Percentiles rank a stretch among this genome's conserved stretches.
Evolutionary conservation across 2,888 invertebrate genomes (phyloP).

Genomic region (Sinohyriopsis cumingii): DNA sequence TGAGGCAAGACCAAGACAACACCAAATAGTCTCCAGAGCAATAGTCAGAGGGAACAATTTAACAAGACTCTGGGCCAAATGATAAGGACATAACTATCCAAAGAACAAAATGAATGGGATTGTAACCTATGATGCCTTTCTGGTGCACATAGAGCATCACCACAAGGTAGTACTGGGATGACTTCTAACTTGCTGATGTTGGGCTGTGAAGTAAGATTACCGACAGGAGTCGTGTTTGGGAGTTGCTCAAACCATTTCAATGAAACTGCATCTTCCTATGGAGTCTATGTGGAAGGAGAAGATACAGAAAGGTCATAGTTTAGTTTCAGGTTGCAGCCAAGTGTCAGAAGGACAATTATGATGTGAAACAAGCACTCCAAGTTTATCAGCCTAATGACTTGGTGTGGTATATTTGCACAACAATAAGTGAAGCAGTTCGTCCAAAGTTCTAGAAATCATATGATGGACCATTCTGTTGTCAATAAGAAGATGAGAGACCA

Average conservation of each 20-base stretch:
- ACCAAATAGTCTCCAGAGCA: slow-evolving; percentile 24
- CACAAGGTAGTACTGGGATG: slow-evolving; percentile 25
- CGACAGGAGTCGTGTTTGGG: slow-evolving; percentile 26
- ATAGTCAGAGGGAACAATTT: slow-evolving; percentile 27
- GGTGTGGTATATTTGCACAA: neutral
- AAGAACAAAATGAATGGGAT: slow-evolving; percentile 34
- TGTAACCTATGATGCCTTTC: slow-evolving; percentile 28
- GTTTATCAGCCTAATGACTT: too few species aligned
- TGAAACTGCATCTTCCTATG: slow-evolving; percentile 4
- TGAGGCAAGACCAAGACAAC: slow-evolving; percentile 24
- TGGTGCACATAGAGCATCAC: slow-evolving; percentile 25
- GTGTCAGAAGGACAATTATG: too few species aligned
- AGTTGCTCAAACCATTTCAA: too few species aligned
- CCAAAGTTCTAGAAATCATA: slow-evolving; percentile 5
- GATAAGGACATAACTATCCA: slow-evolving; percentile 24
- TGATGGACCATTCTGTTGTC: slow-evolving; percentile 2
- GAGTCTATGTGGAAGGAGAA: slow-evolving; percentile 15
- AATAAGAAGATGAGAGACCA: slow-evolving; percentile 1
- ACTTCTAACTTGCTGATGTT: slow-evolving; percentile 36
- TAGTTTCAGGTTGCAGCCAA: too few species aligned
- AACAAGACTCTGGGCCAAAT: too few species aligned
- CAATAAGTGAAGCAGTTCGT: neutral
- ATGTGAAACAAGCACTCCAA: too few species aligned
- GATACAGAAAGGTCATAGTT: slow-evolving; percentile 14
- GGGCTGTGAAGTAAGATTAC: slow-evolving; percentile 30